Conservation (phyloP, 2,797 vertebrate genomes). For the Argyrosomus regius region DNA sequence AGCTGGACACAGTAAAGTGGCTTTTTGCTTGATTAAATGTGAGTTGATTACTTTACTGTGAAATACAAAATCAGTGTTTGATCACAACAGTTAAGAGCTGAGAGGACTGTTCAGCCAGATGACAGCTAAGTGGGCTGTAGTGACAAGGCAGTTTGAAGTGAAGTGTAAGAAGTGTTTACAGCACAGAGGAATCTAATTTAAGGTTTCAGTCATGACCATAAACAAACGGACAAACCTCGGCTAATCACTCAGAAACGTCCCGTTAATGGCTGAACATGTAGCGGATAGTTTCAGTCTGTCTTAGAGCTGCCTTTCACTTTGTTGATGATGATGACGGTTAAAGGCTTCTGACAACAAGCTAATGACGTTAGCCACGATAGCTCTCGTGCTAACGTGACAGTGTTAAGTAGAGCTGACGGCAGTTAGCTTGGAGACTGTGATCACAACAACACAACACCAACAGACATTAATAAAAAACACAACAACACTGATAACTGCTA, state of each 20-base stretch:
- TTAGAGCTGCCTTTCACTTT: background rate
- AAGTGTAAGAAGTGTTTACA: conserved; percentile 18
- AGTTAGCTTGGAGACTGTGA: background rate
- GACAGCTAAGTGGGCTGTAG: conserved; percentile 62
- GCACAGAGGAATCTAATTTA: background rate
- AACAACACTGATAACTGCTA: background rate
- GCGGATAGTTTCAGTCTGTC: background rate
- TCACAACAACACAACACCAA: background rate
- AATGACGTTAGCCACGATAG: conserved; percentile 59
- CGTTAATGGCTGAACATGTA: background rate
- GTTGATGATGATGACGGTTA: conserved; percentile 1
- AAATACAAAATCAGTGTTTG: too few relatives aligned
- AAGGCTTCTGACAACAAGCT: conserved; percentile 72
- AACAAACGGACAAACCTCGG: background rate
- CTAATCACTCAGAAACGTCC: background rate
- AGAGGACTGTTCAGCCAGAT: background rate
- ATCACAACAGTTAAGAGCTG: background rate
- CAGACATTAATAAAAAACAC: background rate
- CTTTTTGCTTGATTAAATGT: background rate
- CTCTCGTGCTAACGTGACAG: conserved; percentile 34
- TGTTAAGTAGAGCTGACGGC: background rate
- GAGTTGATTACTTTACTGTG: background rate
- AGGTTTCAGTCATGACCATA: background rate
- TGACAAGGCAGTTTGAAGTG: conserved; percentile 76
- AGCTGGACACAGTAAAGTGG: background rate